These are phyloP conservation scores for Morpho achilles DNA, from an alignment of 2,888 invertebrate genomes.

Conservation along the genomic window DNA sequence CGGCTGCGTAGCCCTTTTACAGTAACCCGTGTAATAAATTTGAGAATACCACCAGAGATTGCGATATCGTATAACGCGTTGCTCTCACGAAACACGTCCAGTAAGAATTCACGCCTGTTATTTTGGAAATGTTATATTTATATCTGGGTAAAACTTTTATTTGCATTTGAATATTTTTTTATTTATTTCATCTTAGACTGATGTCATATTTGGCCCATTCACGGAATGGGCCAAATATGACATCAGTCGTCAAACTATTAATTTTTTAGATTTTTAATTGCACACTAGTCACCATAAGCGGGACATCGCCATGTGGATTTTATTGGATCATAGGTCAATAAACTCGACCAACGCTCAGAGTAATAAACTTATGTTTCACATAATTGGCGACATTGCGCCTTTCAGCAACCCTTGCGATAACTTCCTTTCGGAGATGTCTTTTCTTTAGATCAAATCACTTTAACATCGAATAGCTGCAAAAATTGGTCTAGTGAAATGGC, in stretches of 20 bases:
- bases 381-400: slow-evolving; percentile 9
- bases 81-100: slow-evolving; percentile 19
- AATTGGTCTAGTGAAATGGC: slow-evolving; percentile 55
- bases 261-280: too few relatives aligned
- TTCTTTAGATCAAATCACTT: slow-evolving; percentile 52
- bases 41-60: slow-evolving; percentile 57
- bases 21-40: slow-evolving; percentile 57
- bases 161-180: background rate
- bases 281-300: too few relatives aligned
- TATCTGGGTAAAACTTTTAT: slow-evolving; percentile 12
- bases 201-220: too few relatives aligned
- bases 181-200: too few relatives aligned
- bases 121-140: slow-evolving; percentile 16
- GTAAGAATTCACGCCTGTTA: slow-evolving; percentile 25
- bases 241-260: too few relatives aligned
- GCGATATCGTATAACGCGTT: slow-evolving; percentile 39
- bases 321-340: too few relatives aligned
- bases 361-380: background rate
- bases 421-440: slow-evolving; percentile 38
- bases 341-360: too few relatives aligned
- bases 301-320: too few relatives aligned
- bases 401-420: slow-evolving; percentile 9
- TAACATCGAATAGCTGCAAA: slow-evolving; percentile 58
- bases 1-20: slow-evolving; percentile 46
- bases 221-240: too few relatives aligned